Base-by-base conservation (phyloP, 2,113 vertebrate species). In the Euleptes europaea region DNA sequence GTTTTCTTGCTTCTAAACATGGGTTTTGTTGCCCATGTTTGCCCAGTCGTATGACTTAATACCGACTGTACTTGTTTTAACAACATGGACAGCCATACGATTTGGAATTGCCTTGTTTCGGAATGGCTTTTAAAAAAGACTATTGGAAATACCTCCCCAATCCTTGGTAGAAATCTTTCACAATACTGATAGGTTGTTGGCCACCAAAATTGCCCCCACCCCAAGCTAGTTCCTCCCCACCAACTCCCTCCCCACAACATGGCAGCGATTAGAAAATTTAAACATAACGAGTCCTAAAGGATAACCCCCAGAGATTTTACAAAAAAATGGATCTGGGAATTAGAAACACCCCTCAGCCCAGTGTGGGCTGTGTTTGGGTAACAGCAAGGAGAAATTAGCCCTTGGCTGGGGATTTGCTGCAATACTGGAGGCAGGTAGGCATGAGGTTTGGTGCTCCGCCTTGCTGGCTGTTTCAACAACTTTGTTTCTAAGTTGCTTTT, bases 361-460 rank as follows among this genome's bases (percentile, higher is more conserved):
- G 3, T 49, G 44, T 51, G 54, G 17, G 13, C 49, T 40, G 49
- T 8, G 10, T 33, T 69, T 71, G 51, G 40, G 51, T 76, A 38
- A 69, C 14, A 19, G n/a, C 69, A 85, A 54, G 84, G 70, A 80
- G 23, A 65, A 35, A 85, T 71, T 51, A 87, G 81, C 80, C 86
- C 81, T 83, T 87, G 67, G 74, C 65, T 76, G 31, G 21, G 51
- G 74, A 8, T 63, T 19, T 28, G 23, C 60, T 49, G 54, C 72
- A 74, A 83, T 15, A 28, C 76, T n/a, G 81, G 28, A 73, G 42
- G 21, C 42, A 72, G 35, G 44, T 5, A 67, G 44, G 13, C 6
- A 70, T 8, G 14, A 82, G 80, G 75, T 83, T 73, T 72, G 31
- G 40, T n/a, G 51, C 35, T 60, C 51, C 44, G 5, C 73, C 38